Conservation (phyloP, 2,888 invertebrate genomes). For the Bhutanitis thaidina region DNA sequence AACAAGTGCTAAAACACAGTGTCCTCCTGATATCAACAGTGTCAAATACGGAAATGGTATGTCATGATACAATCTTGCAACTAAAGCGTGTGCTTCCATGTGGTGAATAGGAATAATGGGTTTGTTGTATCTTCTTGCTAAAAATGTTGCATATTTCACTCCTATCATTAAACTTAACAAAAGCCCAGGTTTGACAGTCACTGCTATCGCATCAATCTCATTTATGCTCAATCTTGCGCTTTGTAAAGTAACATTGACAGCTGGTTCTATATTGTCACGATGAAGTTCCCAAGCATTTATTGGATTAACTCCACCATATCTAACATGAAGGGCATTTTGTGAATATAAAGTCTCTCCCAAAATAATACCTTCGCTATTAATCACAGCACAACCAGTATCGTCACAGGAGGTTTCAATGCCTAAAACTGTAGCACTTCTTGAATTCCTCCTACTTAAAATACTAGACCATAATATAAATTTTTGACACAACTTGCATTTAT, state of each 20-base stretch:
- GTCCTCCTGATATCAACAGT: conserved; percentile 95
- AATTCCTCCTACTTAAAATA: background rate
- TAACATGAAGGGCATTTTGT: conserved; percentile 86
- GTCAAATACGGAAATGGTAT: conserved; percentile 93
- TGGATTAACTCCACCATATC: conserved; percentile 94
- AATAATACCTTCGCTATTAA: conserved; percentile 85
- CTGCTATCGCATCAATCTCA: conserved; percentile 92
- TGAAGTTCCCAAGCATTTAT: conserved; percentile 91
- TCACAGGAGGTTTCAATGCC: conserved; percentile 99
- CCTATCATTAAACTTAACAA: conserved; percentile 89
- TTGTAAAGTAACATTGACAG: conserved; percentile 84
- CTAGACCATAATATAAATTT: background rate
- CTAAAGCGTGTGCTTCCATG: conserved; percentile 99
- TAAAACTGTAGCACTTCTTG: conserved; percentile 69
- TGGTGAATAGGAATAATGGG: conserved; percentile 98
- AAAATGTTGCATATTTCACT: conserved; percentile 87
- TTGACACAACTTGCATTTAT: too few relatives aligned
- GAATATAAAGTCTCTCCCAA: conserved; percentile 90
- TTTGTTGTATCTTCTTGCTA: conserved; percentile 83
- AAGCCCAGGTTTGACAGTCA: conserved; percentile 95
- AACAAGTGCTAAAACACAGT: conserved; percentile 90
- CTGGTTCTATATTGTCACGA: conserved; percentile 85
- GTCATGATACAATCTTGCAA: conserved; percentile 85
- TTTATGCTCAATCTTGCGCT: conserved; percentile 79
- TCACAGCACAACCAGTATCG: conserved; percentile 96